Evolutionary conservation across 2,797 vertebrate genomes (phyloP).

Genomic region (Pogoniulus pusillus): DNA sequence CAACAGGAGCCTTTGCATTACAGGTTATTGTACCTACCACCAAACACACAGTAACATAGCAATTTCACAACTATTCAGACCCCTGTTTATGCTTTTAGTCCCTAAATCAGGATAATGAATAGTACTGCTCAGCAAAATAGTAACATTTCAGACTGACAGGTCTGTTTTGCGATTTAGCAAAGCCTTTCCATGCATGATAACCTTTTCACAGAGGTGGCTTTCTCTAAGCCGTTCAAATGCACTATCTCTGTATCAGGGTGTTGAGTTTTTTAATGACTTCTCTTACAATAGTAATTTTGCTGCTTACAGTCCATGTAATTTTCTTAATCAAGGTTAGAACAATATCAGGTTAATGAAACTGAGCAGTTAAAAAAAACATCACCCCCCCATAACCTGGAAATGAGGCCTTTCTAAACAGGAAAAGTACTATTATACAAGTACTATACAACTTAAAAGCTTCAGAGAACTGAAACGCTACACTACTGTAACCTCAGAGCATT

Average conservation of each 20-base stretch:
- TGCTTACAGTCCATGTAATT: not conserved
- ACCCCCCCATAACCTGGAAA: accelerated
- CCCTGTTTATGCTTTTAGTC: not conserved
- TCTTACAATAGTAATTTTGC: not conserved
- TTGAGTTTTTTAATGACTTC: not conserved
- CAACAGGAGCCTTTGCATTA: not conserved
- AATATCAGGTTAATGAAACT: not conserved
- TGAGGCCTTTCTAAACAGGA: not conserved
- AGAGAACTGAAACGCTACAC: not conserved
- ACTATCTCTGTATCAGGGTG: not conserved
- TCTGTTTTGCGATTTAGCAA: conserved; percentile 4
- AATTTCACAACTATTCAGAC: not conserved
- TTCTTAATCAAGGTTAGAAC: not conserved
- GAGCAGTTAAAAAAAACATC: not conserved
- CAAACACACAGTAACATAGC: not conserved
- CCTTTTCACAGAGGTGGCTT: not conserved
- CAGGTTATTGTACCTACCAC: not conserved
- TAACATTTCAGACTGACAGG: not conserved
- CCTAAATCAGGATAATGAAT: conserved; percentile 2
- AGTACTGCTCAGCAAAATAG: not conserved
- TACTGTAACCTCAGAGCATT: not conserved
- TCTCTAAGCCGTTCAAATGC: not conserved
- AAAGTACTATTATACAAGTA: not conserved
- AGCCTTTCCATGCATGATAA: not conserved
- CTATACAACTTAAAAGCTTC: not conserved